These are phyloP conservation scores for Xiphorhynchus elegans DNA, from an alignment of 2,113 vertebrate genomes.

Conservation along the genomic window DNA sequence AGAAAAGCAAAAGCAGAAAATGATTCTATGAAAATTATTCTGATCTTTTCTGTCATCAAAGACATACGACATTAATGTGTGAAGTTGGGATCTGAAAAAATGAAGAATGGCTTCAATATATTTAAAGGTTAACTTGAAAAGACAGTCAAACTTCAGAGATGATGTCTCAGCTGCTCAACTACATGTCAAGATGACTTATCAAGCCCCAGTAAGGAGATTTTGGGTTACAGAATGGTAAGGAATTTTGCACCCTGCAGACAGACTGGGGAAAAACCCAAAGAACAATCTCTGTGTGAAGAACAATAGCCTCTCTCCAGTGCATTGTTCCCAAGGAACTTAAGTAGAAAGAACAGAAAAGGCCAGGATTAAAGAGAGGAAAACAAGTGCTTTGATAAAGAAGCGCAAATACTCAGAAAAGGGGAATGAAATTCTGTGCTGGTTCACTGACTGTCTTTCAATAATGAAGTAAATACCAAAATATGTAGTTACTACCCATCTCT, in stretches of 20 bases:
- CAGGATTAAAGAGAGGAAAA: not conserved
- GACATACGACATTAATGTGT: not conserved
- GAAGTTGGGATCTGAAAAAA: not conserved
- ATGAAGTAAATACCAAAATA: not conserved
- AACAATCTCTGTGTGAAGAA: not conserved
- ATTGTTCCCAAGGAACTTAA: not conserved
- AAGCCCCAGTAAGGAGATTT: not conserved
- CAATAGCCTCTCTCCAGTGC: not conserved
- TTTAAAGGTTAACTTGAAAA: conserved; percentile 39
- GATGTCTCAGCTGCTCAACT: not conserved
- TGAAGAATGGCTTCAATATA: not conserved
- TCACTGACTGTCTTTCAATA: not conserved
- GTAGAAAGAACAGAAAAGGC: not conserved
- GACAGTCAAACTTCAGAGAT: not conserved
- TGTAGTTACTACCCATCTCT: not conserved
- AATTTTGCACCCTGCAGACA: not conserved
- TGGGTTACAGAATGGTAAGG: not conserved
- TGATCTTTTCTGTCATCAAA: not conserved
- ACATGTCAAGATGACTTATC: not conserved
- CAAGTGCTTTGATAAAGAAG: not conserved
- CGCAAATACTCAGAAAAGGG: not conserved
- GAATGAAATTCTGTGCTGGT: not conserved
- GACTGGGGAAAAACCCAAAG: not conserved
- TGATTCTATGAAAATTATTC: not conserved
- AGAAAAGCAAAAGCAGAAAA: not conserved